These are phyloP conservation scores for Gibbula magus DNA, from an alignment of 2,888 invertebrate genomes.

Conservation along the genomic window DNA sequence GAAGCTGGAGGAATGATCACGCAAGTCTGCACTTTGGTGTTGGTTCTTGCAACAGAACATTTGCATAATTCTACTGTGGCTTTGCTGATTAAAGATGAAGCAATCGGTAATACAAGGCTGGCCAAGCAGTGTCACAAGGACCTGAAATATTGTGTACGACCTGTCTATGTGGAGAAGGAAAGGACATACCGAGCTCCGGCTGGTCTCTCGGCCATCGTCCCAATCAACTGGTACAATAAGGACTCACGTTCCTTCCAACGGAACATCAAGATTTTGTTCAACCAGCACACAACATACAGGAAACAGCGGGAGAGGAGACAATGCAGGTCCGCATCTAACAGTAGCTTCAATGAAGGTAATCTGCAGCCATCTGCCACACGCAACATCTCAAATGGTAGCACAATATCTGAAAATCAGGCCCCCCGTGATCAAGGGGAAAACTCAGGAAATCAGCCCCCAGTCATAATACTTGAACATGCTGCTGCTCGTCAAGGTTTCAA, in stretches of 20 bases:
- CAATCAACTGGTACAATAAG: background rate
- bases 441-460: too few relatives aligned
- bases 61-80: background rate
- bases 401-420: too few relatives aligned
- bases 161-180: background rate
- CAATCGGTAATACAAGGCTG: background rate
- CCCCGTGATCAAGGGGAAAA: background rate
- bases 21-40: background rate
- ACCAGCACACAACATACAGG: background rate
- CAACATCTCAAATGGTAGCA: background rate
- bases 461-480: too few relatives aligned
- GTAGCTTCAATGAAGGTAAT: background rate
- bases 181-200: background rate
- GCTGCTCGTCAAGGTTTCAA: too few relatives aligned
- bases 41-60: background rate
- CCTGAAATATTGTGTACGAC: background rate
- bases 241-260: background rate
- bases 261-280: background rate
- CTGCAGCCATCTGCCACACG: background rate
- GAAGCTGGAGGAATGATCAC: background rate
- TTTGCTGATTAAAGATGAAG: background rate
- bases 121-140: background rate
- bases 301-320: background rate
- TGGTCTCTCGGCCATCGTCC: background rate
- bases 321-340: background rate